phyloP scores from a whole-genome alignment of 2,888 invertebrate species.

The Agrilus mali region DNA sequence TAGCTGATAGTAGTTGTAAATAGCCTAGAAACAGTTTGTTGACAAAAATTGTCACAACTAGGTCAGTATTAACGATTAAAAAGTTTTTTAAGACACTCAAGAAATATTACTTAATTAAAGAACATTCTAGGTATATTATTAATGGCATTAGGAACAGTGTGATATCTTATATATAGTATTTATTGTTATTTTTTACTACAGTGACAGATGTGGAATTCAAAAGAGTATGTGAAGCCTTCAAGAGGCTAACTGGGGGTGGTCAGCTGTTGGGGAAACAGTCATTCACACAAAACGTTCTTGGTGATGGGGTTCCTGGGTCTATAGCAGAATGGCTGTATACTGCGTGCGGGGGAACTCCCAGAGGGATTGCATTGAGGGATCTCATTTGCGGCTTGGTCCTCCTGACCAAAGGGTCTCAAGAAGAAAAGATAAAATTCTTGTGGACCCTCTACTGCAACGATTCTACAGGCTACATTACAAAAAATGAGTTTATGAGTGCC shows the following conservation, averaged over 20 bases:
- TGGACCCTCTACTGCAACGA: constrained; percentile 81
- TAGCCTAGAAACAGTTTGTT: too few relatives aligned
- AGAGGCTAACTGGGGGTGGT: constrained; percentile 63
- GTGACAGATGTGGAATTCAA: constrained; percentile 75
- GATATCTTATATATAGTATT: neutral
- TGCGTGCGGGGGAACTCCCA: constrained; percentile 72
- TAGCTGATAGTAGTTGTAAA: too few relatives aligned
- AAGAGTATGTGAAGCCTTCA: constrained; percentile 78
- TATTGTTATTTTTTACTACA: constrained; percentile 30
- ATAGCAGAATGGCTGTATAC: constrained; percentile 73
- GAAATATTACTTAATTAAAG: too few relatives aligned
- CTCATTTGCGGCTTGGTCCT: constrained; percentile 76
- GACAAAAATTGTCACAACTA: too few relatives aligned
- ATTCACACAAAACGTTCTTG: constrained; percentile 75
- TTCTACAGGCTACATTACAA: constrained; percentile 57
- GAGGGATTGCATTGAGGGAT: constrained; percentile 74
- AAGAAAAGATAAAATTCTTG: constrained; percentile 78
- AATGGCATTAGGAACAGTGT: too few relatives aligned
- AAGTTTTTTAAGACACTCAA: too few relatives aligned
- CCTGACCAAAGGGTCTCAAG: constrained; percentile 69
- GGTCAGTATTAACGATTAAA: too few relatives aligned
- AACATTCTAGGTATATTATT: too few relatives aligned
- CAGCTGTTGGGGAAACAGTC: constrained; percentile 57
- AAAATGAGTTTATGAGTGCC: constrained; percentile 58
- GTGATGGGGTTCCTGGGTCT: constrained; percentile 71